These are phyloP conservation scores for Megaceryle torquata DNA, from an alignment of 2,113 vertebrate species.

Conservation along the genomic window DNA sequence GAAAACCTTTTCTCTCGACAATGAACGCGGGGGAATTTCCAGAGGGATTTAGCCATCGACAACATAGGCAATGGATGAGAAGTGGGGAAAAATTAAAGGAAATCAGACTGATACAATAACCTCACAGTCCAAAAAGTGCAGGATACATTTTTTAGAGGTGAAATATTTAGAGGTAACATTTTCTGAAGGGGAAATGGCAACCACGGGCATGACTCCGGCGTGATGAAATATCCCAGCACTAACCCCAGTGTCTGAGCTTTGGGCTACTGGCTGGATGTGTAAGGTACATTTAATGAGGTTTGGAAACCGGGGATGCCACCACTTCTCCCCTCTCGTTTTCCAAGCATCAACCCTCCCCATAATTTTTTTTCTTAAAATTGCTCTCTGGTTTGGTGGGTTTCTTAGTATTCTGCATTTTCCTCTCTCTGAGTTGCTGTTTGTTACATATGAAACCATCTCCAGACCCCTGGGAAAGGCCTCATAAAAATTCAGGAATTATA, in stretches of 20 bases:
- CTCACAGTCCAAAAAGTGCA: not conserved
- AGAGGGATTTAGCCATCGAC: not conserved
- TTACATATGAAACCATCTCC: constrained; percentile 12
- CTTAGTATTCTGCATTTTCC: constrained; percentile 28
- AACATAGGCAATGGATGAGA: not conserved
- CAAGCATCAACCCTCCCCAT: not conserved
- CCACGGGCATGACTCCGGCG: rapidly evolving
- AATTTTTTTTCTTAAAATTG: not conserved
- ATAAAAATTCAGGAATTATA: constrained; percentile 64
- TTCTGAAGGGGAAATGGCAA: not conserved
- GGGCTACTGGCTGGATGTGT: not conserved
- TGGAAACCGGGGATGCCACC: constrained; percentile 41
- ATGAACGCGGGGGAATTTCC: not conserved
- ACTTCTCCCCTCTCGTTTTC: constrained; percentile 18
- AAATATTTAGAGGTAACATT: not conserved
- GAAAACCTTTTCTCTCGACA: not conserved
- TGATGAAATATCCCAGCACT: not conserved
- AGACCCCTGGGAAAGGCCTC: constrained; percentile 42
- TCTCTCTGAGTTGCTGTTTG: not conserved
- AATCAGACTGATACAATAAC: not conserved
- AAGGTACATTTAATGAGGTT: not conserved
- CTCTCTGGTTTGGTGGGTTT: constrained; percentile 38
- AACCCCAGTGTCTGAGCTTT: not conserved
- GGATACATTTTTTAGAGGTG: not conserved
- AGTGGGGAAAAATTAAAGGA: not conserved